Evolutionary conservation across 2,113 vertebrate genomes (phyloP).

Genomic region (Grantiella picta): DNA sequence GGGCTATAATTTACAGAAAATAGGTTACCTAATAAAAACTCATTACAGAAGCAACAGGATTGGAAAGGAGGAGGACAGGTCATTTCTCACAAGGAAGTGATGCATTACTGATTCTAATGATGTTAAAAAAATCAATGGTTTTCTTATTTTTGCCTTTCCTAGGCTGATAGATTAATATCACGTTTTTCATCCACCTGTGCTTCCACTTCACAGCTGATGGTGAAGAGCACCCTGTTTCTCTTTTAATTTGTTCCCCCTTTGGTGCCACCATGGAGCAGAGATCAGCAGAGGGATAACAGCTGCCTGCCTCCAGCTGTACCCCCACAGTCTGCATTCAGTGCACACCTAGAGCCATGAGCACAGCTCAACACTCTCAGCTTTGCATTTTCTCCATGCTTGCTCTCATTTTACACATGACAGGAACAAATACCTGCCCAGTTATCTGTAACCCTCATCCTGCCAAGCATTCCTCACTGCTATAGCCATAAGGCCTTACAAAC

Average conservation of each 20-base stretch:
- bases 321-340: neutral
- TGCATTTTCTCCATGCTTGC: neutral
- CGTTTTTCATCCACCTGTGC: slow-evolving; percentile 1
- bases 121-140: slow-evolving; percentile 54
- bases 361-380: neutral
- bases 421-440: neutral
- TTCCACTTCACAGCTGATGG: neutral
- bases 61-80: neutral
- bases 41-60: slow-evolving; percentile 30
- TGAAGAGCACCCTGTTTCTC: neutral
- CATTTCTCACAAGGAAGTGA: slow-evolving; percentile 37
- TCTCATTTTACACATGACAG: neutral
- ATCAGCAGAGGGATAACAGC: neutral
- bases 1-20: neutral
- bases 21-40: slow-evolving; percentile 10
- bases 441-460: neutral
- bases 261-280: neutral
- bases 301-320: neutral
- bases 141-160: slow-evolving; percentile 50
- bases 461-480: neutral
- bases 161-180: slow-evolving; percentile 29
- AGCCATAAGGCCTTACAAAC: neutral
- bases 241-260: neutral
- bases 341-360: neutral
- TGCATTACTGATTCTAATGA: slow-evolving; percentile 37